A percentile compares a stretch with the other conserved stretches of the same genome.
Evolutionary conservation across 2,797 vertebrate species (phyloP).

Genomic region (Mus spretus): DNA sequence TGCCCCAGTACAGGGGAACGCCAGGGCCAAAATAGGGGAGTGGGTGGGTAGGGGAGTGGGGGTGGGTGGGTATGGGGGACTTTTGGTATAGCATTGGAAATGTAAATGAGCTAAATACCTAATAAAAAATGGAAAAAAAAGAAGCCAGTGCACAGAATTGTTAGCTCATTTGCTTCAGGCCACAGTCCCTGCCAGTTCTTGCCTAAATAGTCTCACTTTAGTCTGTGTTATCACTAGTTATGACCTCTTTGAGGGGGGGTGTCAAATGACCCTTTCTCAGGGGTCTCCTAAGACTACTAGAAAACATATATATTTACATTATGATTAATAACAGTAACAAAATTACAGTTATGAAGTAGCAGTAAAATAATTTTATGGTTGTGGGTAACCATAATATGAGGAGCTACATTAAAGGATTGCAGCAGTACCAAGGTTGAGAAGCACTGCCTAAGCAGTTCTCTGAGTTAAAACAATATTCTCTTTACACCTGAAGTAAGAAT

Average conservation of each 20-base stretch:
- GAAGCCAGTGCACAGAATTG: slow-evolving; percentile 49
- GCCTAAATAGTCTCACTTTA: not conserved
- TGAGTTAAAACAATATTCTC: slow-evolving; percentile 13
- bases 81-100: no score
- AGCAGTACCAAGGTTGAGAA: not conserved
- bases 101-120: no score
- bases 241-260: not conserved
- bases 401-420: not conserved
- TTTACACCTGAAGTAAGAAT: slow-evolving; percentile 40
- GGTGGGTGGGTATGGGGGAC: no score
- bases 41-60: no score
- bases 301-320: not conserved
- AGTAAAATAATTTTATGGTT: not conserved
- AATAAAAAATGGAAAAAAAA: no score
- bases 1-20: no score
- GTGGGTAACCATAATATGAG: not conserved
- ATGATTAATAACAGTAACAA: not conserved
- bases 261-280: not conserved
- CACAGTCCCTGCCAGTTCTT: slow-evolving; percentile 47
- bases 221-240: not conserved
- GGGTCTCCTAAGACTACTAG: not conserved
- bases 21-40: no score
- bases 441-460: not conserved
- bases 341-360: not conserved
- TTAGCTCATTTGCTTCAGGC: slow-evolving; percentile 59